Evolutionary conservation across 1,140 invertebrate genomes (phyloP).

Genomic region (Lithobius niger): DNA sequence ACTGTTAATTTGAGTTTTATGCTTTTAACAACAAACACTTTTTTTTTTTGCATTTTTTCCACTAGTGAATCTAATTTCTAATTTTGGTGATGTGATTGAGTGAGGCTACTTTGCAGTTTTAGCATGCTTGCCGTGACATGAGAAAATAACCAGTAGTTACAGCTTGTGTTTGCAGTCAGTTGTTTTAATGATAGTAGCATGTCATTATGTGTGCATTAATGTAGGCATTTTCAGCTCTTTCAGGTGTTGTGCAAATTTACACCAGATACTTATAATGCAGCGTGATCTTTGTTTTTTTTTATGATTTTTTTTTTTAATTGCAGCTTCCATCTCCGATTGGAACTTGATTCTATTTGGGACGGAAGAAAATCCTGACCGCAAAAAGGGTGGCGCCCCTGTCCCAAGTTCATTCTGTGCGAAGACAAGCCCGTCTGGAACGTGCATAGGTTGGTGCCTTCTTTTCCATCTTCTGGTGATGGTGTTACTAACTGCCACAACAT

Average conservation of each 20-base stretch:
- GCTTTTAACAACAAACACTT: neutral
- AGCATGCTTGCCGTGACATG: no score
- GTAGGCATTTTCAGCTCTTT: no score
- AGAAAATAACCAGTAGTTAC: no score
- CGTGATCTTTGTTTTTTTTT: constrained; percentile 7
- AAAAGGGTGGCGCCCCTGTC: constrained; percentile 32
- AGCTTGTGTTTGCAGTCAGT: no score
- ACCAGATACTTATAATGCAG: no score
- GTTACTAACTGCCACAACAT: neutral
- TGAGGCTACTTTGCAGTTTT: no score
- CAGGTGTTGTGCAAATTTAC: no score
- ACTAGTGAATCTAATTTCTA: neutral
- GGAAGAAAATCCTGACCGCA: constrained; percentile 56
- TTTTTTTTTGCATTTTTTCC: neutral
- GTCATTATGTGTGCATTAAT: no score
- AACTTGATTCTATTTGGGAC: constrained; percentile 88
- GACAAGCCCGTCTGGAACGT: neutral
- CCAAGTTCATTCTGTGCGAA: neutral
- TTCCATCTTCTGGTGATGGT: constrained; percentile 31
- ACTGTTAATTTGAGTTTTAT: neutral
- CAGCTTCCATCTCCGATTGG: constrained; percentile 76
- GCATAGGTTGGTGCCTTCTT: constrained; percentile 9
- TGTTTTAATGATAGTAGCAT: no score
- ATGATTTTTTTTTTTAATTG: constrained; percentile 23
- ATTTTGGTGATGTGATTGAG: no score